Conservation (phyloP, 2,888 invertebrate species). For the Choristoneura rosaceana region DNA sequence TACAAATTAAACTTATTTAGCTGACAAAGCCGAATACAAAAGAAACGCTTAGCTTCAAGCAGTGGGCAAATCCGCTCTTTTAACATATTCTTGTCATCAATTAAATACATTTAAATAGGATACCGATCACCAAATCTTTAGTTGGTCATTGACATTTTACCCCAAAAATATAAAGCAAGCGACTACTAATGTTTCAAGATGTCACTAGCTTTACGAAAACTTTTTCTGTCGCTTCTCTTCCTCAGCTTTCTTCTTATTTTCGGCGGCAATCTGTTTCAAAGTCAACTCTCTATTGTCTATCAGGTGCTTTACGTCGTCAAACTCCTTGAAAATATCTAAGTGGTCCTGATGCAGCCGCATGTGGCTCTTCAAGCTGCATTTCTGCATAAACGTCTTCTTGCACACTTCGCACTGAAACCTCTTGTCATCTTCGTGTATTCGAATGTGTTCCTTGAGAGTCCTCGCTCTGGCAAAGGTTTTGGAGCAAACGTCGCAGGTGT, state of each 20-base stretch:
- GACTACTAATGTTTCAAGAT: neutral
- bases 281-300: conserved; percentile 79
- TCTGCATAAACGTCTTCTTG: conserved; percentile 76
- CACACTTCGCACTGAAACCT: conserved; percentile 75
- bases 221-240: conserved; percentile 59
- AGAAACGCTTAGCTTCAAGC: neutral
- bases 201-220: conserved; percentile 48
- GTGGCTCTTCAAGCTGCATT: conserved; percentile 76
- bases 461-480: conserved; percentile 66
- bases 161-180: neutral
- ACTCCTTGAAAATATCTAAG: conserved; percentile 80
- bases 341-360: conserved; percentile 76
- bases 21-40: neutral
- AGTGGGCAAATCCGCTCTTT: neutral
- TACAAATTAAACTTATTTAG: neutral
- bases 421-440: conserved; percentile 70
- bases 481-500: conserved; percentile 72
- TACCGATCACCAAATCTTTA: neutral
- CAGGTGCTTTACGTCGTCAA: conserved; percentile 79
- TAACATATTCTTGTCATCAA: neutral
- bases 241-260: conserved; percentile 67
- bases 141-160: neutral
- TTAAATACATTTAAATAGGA: neutral
- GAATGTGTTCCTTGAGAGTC: conserved; percentile 73
- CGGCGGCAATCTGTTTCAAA: conserved; percentile 75